Conservation (phyloP, 2,797 vertebrate genomes). For the Natrix natrix region DNA sequence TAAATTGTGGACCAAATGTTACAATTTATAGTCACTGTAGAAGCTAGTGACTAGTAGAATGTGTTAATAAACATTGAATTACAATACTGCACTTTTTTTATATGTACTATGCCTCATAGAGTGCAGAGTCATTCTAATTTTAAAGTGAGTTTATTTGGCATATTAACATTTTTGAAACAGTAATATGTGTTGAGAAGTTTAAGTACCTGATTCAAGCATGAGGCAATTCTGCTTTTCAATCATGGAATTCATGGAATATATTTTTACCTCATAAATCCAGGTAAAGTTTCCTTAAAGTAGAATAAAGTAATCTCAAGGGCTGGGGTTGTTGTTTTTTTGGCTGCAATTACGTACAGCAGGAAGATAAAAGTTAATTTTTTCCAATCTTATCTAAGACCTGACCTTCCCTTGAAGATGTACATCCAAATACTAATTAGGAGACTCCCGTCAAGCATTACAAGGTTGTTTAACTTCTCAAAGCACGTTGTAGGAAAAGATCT, state of each 20-base stretch:
- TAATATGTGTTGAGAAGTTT: background rate
- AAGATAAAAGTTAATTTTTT: background rate
- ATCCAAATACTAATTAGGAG: background rate
- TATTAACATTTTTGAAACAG: background rate
- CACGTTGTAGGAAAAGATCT: background rate
- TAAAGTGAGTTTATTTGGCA: background rate
- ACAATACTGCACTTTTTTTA: background rate
- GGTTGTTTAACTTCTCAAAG: background rate
- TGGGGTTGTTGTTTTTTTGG: background rate
- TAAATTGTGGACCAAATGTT: background rate
- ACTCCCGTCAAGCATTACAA: background rate
- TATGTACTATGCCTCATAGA: background rate
- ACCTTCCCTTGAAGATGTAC: background rate
- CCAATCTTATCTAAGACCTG: background rate
- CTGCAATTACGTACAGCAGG: background rate
- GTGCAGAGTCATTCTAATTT: background rate
- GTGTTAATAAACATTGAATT: background rate
- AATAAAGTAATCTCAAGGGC: background rate
- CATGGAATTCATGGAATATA: background rate
- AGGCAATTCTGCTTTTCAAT: background rate
- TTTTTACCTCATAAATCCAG: background rate
- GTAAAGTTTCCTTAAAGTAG: background rate
- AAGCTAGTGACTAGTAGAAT: background rate
- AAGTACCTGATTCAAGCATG: background rate
- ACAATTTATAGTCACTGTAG: background rate